Evolutionary conservation across 2,888 invertebrate species (phyloP).

Genomic region (Watsonalla cultraria): DNA sequence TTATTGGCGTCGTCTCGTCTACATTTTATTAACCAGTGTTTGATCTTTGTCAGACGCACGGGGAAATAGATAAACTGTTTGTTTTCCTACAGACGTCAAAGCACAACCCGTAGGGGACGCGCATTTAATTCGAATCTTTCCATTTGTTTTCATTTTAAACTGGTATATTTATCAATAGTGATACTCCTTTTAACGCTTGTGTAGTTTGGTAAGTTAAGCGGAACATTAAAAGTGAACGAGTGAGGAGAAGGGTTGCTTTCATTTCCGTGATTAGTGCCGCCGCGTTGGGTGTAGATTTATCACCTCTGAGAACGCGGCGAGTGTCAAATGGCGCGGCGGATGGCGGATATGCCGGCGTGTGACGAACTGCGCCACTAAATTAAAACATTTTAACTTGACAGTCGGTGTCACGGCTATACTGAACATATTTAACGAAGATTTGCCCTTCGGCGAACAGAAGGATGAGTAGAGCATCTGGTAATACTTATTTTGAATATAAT

Average conservation of each 20-base stretch:
- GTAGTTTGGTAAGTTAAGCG: slow-evolving; percentile 45
- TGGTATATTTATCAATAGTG: slow-evolving; percentile 3
- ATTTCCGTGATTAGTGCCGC: slow-evolving; percentile 67
- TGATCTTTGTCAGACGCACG: slow-evolving; percentile 47
- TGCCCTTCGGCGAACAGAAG: slow-evolving; percentile 35
- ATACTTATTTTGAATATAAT: not conserved
- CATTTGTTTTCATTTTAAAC: not conserved
- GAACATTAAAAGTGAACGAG: slow-evolving; percentile 53
- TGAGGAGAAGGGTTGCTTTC: slow-evolving; percentile 64
- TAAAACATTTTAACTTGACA: slow-evolving; percentile 75
- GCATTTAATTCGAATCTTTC: slow-evolving; percentile 11
- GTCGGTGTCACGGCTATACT: slow-evolving; percentile 54
- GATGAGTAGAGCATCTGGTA: slow-evolving; percentile 17
- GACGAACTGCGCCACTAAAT: slow-evolving; percentile 66
- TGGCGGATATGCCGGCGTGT: slow-evolving; percentile 53
- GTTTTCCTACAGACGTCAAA: slow-evolving; percentile 44
- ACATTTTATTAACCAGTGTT: slow-evolving; percentile 61
- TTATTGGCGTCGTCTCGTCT: slow-evolving; percentile 54
- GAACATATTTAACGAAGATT: slow-evolving; percentile 47
- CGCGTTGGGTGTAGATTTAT: slow-evolving; percentile 63
- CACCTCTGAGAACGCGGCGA: slow-evolving; percentile 48
- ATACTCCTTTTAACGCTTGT: not conserved
- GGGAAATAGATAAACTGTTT: slow-evolving; percentile 69
- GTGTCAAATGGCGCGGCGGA: slow-evolving; percentile 64
- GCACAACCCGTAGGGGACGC: slow-evolving; percentile 22